Evolutionary conservation across 2,797 vertebrate genomes (phyloP), one percentile per base, ranked within the genome.

Genomic region (Triplophysa yarkandensis): DNA sequence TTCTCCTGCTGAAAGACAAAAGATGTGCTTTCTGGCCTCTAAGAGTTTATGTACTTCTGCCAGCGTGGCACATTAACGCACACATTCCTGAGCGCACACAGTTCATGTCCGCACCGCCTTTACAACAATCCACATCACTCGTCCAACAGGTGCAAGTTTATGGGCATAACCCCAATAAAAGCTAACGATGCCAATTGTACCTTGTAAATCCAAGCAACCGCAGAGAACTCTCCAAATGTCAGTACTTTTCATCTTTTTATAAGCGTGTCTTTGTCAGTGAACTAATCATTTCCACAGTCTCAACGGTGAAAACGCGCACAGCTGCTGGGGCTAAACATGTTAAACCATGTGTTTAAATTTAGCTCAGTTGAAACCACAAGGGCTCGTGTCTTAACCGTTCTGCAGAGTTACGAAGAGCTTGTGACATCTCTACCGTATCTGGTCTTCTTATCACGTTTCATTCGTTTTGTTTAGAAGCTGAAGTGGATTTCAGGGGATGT

Each of bases 281-380:
- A 68, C 67, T 21, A 34, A 55, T 43, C 28, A 58, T 58, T 80
- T 68, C 64, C 64, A 77, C 28, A 63, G 39, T 62, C 62, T 68
- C 32, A 44, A 73, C 73, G 58, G 57, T 25, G 28, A 30, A 70
- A 68, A 55, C 23, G 21, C 70, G 52, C 60, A 62, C 68, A 65
- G 68, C 71, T 65, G 68, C 50, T 61, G 60, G 68, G 19, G 83
- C 87, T 87, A 85, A n/a, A 84, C 72, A 71, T 84, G 74, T 87
- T 84, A 44, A 55, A 89, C 86, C 74, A 25, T 41, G 27, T 78
- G 68, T 83, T 87, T 91, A 92, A 85, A 91, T 91, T 91, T 92
- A 91, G 89, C 89, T 82, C 83, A 44, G 76, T 62, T 25, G 39
- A 71, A 77, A 78, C 73, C 68, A 66, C 74, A 46, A 44, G 52